Evolutionary conservation across 53 echinoderm and acorn worm species (phyloP), one percentile per base, ranked within the genome.

Genomic region (Echinarachnius parma): DNA sequence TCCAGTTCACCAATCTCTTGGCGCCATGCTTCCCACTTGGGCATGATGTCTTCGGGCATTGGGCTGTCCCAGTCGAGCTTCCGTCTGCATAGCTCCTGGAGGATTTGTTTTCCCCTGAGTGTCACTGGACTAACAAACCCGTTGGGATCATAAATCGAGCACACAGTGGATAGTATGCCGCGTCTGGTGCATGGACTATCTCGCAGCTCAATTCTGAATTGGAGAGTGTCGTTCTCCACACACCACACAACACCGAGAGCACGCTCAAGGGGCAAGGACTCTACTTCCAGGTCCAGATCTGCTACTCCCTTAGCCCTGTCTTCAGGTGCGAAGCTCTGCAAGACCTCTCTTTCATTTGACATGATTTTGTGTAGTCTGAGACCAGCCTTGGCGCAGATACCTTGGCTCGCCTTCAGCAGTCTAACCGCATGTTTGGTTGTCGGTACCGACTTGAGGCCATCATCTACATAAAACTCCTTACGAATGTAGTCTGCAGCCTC

Each of bases 381-480:
- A 3, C 83, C 66, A 27, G 77, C 89, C 23, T 28, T 69, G 25
- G 48, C 48, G 18, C 80, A 76, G 31, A 89, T 32, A 13, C 15
- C 48, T 47, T 54, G 49, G 28, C 64, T 77, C 44, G 70, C 33
- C 29, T 52, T 81, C 75, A 81, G 9, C n/a, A 81, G 39, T 21
- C 47, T 37, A 13, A 31, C 62, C 16, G 84, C 84, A 35, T 70
- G 53, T 19, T 84, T 58, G 1, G 60, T 34, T 8, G 84, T 70
- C 18, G 78, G 44, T 4, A 71, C 62, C 0, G 84, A 78, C 29
- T 48, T 53, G 4, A 83, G 37, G 1, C 78, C 78, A 60, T 78
- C 84, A 37, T 84, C 84, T 3, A 84, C 78, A 59, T 84, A 84
- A 48, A 84, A 84, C 33, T 78, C 85, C 1, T 72, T 55, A 9